Evolutionary conservation across 2,113 vertebrate species (phyloP).

Genomic region (Carlito syrichta): DNA sequence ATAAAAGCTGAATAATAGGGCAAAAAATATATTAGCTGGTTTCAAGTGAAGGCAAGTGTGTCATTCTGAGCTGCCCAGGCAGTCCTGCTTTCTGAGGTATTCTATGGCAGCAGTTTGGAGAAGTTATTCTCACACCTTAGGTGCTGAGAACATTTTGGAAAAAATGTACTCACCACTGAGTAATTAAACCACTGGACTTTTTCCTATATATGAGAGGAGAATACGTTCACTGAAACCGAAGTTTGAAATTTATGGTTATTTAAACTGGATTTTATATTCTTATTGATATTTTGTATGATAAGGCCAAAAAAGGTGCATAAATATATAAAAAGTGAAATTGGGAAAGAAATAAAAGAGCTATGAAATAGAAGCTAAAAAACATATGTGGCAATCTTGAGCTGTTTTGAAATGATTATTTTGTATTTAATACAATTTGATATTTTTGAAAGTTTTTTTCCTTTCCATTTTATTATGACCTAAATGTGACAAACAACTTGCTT

Average conservation of each 20-base stretch:
- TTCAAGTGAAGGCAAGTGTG: background rate
- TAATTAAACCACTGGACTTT: slow-evolving; percentile 55
- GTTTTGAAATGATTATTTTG: background rate
- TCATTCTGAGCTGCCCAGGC: background rate
- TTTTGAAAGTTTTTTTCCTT: background rate
- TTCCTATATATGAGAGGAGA: slow-evolving; percentile 59
- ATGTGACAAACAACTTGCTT: background rate
- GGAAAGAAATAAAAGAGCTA: slow-evolving; percentile 30
- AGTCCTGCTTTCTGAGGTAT: slow-evolving; percentile 39
- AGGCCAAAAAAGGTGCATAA: slow-evolving; percentile 59
- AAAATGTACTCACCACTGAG: slow-evolving; percentile 60
- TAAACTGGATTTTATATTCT: background rate
- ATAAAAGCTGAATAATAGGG: background rate
- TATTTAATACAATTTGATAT: background rate
- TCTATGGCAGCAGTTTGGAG: slow-evolving; percentile 34
- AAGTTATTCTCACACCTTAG: slow-evolving; percentile 4
- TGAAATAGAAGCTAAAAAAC: slow-evolving; percentile 54
- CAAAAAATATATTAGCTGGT: background rate
- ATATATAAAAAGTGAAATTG: background rate
- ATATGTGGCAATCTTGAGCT: background rate
- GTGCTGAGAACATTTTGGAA: slow-evolving; percentile 53
- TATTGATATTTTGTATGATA: background rate
- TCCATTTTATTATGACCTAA: background rate
- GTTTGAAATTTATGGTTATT: background rate
- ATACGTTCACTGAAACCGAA: slow-evolving; percentile 58